Base-by-base conservation (phyloP, 2,888 invertebrate species). In the Dynastes maya region DNA sequence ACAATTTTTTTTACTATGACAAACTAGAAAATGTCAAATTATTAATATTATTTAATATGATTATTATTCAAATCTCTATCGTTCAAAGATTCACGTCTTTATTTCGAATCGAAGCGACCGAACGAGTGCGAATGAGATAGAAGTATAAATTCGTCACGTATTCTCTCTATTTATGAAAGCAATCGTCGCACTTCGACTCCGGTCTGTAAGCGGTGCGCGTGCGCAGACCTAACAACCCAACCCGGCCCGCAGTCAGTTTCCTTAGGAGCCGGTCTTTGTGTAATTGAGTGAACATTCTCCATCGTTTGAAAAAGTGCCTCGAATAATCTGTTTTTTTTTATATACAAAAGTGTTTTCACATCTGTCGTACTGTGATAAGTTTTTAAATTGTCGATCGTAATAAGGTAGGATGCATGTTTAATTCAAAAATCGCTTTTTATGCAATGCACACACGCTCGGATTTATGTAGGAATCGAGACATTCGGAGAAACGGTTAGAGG, bases 181-280 rank as follows among this genome's bases (percentile, higher is more conserved):
- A 61, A 61, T 45, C 61, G 61, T 63, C 72, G 72, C 65, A 51
- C 68, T 55, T 71, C 51, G 51, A 37, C 29, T 40, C 16, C 16
- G 55, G 51, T 51, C 68, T 27, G 68, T 61, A 68, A 51, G 51
- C 45, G 55, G 63, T 58, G 78, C 82, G 82, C 81, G 58, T 80
- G 77, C 81, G 81, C 68, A 64, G 37, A 37, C 45, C 75, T 68
- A 71, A 78, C 77, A 78, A 79, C 80, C 81, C 82, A 81, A 77
- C 82, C 82, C 81, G 81, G 79, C 80, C 78, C 78, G 64, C 79
- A 80, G 79, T 80, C 79, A 81, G 80, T 81, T 80, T 80, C 78
- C 80, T 79, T 77, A 80, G 81, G 76, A 80, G 81, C 81, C 81
- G 82, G 82, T 81, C 80, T 81, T 80, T 81, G 80, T 81, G 79